These are phyloP conservation scores for Neodontobutis hainanensis DNA, from an alignment of 2,113 vertebrate species.

Conservation along the genomic window DNA sequence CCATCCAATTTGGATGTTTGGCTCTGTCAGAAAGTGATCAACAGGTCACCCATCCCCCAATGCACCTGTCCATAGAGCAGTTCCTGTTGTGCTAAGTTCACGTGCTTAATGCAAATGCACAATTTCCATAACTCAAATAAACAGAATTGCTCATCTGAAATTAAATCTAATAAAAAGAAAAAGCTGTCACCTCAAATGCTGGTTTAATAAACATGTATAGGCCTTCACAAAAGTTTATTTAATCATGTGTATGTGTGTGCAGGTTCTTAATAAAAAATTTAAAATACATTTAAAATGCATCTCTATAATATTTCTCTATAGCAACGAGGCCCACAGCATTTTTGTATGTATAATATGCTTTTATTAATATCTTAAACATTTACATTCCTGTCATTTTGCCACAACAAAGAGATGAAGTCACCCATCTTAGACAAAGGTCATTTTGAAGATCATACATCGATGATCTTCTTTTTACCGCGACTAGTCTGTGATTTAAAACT, in stretches of 20 bases:
- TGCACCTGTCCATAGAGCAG: slow-evolving; percentile 38
- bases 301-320: no score
- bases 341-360: no score
- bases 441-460: slow-evolving; percentile 48
- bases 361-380: not conserved
- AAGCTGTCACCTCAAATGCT: not conserved
- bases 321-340: no score
- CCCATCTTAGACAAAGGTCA: slow-evolving; percentile 66
- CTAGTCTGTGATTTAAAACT: not conserved
- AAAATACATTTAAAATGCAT: no score
- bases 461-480: not conserved
- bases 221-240: no score
- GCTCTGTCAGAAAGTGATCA: not conserved
- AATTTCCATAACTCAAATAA: slow-evolving; percentile 78
- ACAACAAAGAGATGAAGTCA: slow-evolving; percentile 69
- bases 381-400: slow-evolving; percentile 33
- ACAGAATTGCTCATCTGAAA: slow-evolving; percentile 56
- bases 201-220: not conserved
- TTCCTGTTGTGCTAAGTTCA: slow-evolving; percentile 36
- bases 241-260: no score
- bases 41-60: not conserved
- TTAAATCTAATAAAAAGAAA: slow-evolving; percentile 3
- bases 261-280: no score
- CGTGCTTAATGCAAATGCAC: slow-evolving; percentile 74
- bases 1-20: slow-evolving; percentile 11